Percentiles rank a stretch among this genome's conserved stretches.
These are phyloP conservation scores for Platyscelio sp. DNA, from an alignment of 2,888 invertebrate species.

Conservation along the genomic window DNA sequence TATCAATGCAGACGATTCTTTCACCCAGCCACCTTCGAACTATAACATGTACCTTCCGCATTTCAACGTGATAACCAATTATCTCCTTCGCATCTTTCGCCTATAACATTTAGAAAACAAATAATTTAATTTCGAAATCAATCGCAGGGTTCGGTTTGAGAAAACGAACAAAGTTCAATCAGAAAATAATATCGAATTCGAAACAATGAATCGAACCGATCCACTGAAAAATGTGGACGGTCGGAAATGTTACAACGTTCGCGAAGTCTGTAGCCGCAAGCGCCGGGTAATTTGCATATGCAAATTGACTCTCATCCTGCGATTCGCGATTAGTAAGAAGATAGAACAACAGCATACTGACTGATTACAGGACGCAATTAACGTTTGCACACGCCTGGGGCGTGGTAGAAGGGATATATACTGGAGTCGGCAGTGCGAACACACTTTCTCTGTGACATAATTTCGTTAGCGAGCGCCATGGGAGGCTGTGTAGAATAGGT, in stretches of 20 bases:
- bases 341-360: slow-evolving; percentile 57
- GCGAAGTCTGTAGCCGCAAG: neutral
- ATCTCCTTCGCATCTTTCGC: no score
- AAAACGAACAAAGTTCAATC: no score
- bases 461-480: slow-evolving; percentile 75
- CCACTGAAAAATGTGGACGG: slow-evolving; percentile 8
- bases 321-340: slow-evolving; percentile 55
- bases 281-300: slow-evolving; percentile 53
- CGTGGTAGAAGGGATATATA: slow-evolving; percentile 70
- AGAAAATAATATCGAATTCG: neutral
- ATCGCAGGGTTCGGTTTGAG: no score
- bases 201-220: neutral
- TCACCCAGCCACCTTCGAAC: no score
- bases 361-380: slow-evolving; percentile 73
- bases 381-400: slow-evolving; percentile 63
- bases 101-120: no score
- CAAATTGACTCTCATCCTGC: slow-evolving; percentile 59
- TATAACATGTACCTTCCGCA: no score
- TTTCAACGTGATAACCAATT: no score
- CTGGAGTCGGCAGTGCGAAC: slow-evolving; percentile 69
- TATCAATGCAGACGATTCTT: no score
- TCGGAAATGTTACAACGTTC: neutral
- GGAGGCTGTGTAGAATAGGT: slow-evolving; percentile 76
- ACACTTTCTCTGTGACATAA: slow-evolving; percentile 83
- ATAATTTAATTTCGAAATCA: no score